phyloP scores from a whole-genome alignment of 2,797 vertebrate genomes.

The Phoxinus dragarum region DNA sequence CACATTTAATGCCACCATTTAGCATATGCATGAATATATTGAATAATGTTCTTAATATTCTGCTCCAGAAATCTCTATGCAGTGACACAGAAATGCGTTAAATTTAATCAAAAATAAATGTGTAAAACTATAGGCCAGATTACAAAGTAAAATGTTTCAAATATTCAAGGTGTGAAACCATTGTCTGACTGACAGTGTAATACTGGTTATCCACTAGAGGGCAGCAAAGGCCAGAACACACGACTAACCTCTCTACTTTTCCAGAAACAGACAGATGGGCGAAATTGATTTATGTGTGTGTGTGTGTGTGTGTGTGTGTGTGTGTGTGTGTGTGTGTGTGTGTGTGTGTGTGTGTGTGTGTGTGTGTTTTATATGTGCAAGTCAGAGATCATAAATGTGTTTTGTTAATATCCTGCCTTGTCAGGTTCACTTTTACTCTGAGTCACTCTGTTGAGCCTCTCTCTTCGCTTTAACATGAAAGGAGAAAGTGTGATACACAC shows the following conservation, averaged over 20 bases:
- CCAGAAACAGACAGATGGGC: slow-evolving; percentile 19
- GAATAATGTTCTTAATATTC: not conserved
- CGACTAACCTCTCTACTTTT: not conserved
- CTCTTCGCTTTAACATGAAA: slow-evolving; percentile 16
- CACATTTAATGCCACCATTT: not conserved
- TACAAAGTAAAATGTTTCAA: not conserved
- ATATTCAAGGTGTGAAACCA: not conserved
- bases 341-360: not conserved
- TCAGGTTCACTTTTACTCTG: not conserved
- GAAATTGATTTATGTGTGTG: slow-evolving; percentile 29
- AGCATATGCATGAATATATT: not conserved
- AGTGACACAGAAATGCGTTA: not conserved
- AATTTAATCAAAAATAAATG: not conserved
- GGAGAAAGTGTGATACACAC: not conserved
- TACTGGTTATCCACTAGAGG: slow-evolving; percentile 63
- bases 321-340: not conserved
- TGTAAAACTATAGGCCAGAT: not conserved
- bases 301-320: not conserved
- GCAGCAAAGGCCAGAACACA: slow-evolving; percentile 50
- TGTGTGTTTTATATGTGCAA: slow-evolving; percentile 26
- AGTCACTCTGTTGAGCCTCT: slow-evolving; percentile 26
- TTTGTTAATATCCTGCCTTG: slow-evolving; percentile 31
- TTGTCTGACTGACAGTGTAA: too few relatives aligned
- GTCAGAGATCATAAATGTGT: slow-evolving; percentile 24
- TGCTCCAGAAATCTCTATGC: not conserved